These are phyloP conservation scores for Zaprionus camerounensis DNA, from an alignment of 1,140 invertebrate species.

Conservation along the genomic window DNA sequence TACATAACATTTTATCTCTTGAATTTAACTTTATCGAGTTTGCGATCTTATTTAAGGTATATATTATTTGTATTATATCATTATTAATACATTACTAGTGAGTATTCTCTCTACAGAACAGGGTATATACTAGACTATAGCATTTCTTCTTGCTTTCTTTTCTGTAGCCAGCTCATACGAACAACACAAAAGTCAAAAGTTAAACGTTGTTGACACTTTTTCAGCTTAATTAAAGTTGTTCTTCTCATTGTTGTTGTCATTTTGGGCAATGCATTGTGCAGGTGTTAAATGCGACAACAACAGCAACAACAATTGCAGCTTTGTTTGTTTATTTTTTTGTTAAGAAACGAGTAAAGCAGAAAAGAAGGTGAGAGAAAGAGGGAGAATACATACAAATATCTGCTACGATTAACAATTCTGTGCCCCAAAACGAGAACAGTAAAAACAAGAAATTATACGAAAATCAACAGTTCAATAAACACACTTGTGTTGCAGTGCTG, in stretches of 20 bases:
- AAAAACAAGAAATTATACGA: constrained; percentile 3
- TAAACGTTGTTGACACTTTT: constrained; percentile 60
- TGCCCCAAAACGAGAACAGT: not conserved
- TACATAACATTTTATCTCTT: no score
- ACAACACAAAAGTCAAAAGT: constrained; percentile 50
- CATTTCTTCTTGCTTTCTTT: not conserved
- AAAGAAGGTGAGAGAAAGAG: constrained; percentile 13
- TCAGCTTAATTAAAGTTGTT: constrained; percentile 42
- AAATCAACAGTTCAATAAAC: constrained; percentile 19
- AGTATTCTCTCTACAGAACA: not conserved
- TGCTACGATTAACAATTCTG: constrained; percentile 16
- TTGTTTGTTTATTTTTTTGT: constrained; percentile 57
- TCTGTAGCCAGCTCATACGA: constrained; percentile 8
- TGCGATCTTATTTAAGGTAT: no score
- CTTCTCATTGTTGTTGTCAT: constrained; percentile 36
- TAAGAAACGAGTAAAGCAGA: constrained; percentile 18
- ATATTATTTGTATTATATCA: no score
- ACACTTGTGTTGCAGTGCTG: not conserved
- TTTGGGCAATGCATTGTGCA: constrained; percentile 56
- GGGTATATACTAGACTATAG: not conserved
- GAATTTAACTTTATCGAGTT: no score
- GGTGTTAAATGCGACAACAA: constrained; percentile 50
- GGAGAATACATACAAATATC: constrained; percentile 16
- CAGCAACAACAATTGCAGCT: constrained; percentile 41
- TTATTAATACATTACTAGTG: no score